Conservation (phyloP, 2,888 invertebrate genomes). For the Pilophorus perplexus region DNA sequence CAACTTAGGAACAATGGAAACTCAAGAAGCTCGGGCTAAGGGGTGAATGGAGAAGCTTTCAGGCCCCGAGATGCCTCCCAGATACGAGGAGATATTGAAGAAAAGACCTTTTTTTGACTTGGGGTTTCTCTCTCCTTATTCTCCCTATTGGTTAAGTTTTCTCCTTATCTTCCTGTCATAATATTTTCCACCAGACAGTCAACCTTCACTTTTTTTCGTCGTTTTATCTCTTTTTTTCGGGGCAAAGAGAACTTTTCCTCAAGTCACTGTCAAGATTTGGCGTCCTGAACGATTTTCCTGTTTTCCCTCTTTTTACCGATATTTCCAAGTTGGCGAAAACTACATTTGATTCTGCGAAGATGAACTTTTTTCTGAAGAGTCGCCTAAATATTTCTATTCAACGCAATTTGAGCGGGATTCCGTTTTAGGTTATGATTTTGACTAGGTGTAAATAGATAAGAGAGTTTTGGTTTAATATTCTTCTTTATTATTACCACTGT, state of each 20-base stretch:
- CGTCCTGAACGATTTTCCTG: no score
- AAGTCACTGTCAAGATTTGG: background rate
- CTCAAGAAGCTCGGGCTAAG: slow-evolving; percentile 8
- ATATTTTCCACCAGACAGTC: slow-evolving; percentile 24
- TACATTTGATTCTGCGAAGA: no score
- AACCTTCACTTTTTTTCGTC: slow-evolving; percentile 12
- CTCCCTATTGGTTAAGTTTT: slow-evolving; percentile 27
- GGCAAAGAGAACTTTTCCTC: no score
- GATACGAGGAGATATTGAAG: slow-evolving; percentile 33
- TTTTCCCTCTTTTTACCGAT: no score
- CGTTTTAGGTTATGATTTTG: no score
- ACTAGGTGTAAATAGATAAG: no score
- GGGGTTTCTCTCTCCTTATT: slow-evolving; percentile 6
- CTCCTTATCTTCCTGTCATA: slow-evolving; percentile 27
- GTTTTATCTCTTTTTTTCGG: background rate
- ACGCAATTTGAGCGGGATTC: no score
- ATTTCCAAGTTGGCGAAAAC: no score
- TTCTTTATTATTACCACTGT: no score
- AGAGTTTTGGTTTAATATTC: no score
- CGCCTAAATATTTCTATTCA: no score
- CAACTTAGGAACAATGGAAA: slow-evolving; percentile 34
- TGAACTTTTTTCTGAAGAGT: no score
- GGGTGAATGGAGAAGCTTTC: slow-evolving; percentile 23
- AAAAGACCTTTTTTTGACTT: slow-evolving; percentile 6
- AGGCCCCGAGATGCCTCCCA: slow-evolving; percentile 5